Percentiles rank a stretch among this genome's conserved stretches.
Evolutionary conservation across 2,797 vertebrate genomes (phyloP).

Genomic region (Tiaroga cobitis): DNA sequence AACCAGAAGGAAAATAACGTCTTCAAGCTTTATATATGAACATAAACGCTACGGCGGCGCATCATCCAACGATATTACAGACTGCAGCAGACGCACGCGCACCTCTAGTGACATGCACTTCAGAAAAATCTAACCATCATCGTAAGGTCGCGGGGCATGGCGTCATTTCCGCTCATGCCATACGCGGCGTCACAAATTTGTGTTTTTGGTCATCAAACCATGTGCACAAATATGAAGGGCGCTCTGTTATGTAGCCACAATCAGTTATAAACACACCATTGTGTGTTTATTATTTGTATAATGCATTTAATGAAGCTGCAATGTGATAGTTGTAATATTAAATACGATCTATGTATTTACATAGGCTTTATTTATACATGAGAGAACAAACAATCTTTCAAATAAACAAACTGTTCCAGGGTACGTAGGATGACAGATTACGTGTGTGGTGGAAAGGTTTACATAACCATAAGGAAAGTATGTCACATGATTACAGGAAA

Average conservation of each 20-base stretch:
- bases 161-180: slow-evolving; percentile 68
- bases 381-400: background rate
- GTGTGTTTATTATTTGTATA: background rate
- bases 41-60: background rate
- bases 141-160: slow-evolving; percentile 62
- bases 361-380: background rate
- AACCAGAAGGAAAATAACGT: background rate
- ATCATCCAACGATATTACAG: background rate
- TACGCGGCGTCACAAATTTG: background rate
- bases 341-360: no score
- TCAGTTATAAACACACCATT: background rate
- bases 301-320: background rate
- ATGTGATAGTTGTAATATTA: background rate
- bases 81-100: background rate
- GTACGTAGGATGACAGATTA: background rate
- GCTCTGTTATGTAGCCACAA: background rate
- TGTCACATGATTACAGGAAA: background rate
- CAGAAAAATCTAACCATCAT: slow-evolving; percentile 49
- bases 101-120: background rate
- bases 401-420: background rate
- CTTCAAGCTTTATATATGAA: background rate
- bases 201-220: slow-evolving; percentile 16
- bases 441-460: background rate
- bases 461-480: background rate
- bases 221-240: background rate